Percentiles rank a stretch among this genome's conserved stretches.
phyloP scores from a whole-genome alignment of 2,888 invertebrate genomes.

The Dynastes grantii region DNA sequence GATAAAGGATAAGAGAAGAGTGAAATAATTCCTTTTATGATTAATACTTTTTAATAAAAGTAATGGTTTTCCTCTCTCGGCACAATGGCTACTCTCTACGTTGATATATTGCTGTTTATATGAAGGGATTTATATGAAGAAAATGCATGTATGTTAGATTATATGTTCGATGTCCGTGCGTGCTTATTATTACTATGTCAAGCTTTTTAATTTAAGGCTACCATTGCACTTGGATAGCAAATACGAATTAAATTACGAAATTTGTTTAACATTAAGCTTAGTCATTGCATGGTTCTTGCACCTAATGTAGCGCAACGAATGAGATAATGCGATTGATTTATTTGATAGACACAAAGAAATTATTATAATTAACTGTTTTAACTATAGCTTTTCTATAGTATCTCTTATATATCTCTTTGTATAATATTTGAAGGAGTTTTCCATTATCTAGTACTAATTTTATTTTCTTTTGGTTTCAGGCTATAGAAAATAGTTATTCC shows the following conservation, averaged over 20 bases:
- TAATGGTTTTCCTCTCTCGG: conserved; percentile 26
- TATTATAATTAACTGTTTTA: not conserved
- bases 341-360: not conserved
- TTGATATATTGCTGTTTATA: conserved; percentile 21
- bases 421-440: too few species aligned
- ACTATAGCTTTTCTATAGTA: too few species aligned
- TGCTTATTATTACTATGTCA: too few species aligned
- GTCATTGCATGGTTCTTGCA: not conserved
- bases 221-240: conserved; percentile 7
- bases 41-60: conserved; percentile 41
- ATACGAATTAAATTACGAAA: conserved; percentile 18
- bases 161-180: not conserved
- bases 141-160: not conserved
- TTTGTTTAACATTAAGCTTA: conserved; percentile 20
- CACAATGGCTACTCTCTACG: not conserved
- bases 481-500: too few species aligned
- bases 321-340: not conserved
- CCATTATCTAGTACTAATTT: too few species aligned
- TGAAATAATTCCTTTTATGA: conserved; percentile 37
- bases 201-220: conserved; percentile 4
- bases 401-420: too few species aligned
- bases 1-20: not conserved
- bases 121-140: not conserved
- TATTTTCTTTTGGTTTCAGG: too few species aligned
- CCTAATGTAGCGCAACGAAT: conserved; percentile 19